phyloP scores from a whole-genome alignment of 2,797 vertebrate genomes.

The Sternotherus odoratus region DNA sequence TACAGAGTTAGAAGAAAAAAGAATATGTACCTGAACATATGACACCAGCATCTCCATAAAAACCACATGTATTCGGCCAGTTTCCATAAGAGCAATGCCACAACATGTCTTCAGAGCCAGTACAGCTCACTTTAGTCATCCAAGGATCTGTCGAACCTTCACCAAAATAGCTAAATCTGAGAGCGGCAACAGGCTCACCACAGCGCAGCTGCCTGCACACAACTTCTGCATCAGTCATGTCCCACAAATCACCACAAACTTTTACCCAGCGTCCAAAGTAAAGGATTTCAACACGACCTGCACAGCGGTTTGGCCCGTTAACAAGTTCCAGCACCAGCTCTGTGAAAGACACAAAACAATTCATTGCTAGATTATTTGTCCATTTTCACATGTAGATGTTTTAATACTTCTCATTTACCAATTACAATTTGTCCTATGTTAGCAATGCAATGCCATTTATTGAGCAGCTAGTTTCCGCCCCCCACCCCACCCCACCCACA shows the following conservation, averaged over 20 bases:
- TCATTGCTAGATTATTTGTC: background rate
- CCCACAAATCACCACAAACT: slow-evolving; percentile 49
- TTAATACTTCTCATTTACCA: too few relatives aligned
- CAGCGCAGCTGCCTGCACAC: slow-evolving; percentile 56
- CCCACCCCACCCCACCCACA: too few relatives aligned
- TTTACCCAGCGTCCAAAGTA: background rate
- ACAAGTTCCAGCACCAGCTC: background rate
- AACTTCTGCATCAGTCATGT: background rate
- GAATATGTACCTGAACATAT: slow-evolving; percentile 37
- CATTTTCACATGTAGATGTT: too few relatives aligned
- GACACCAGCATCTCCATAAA: background rate
- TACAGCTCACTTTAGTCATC: background rate
- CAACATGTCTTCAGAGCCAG: rapidly evolving
- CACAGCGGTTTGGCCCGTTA: background rate
- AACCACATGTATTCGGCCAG: too few relatives aligned
- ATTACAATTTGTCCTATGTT: too few relatives aligned
- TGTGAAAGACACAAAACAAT: background rate
- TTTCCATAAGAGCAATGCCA: too few relatives aligned
- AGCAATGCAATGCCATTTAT: too few relatives aligned
- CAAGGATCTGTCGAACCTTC: rapidly evolving
- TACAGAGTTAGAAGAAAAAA: background rate
- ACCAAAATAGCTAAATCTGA: background rate
- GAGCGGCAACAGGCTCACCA: background rate
- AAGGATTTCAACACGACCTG: slow-evolving; percentile 22
- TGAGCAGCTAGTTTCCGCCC: too few relatives aligned